A percentile compares a stretch with the other conserved stretches of the same genome.
phyloP scores from a whole-genome alignment of 2,888 invertebrate genomes.

The Drosophila mimetica region DNA sequence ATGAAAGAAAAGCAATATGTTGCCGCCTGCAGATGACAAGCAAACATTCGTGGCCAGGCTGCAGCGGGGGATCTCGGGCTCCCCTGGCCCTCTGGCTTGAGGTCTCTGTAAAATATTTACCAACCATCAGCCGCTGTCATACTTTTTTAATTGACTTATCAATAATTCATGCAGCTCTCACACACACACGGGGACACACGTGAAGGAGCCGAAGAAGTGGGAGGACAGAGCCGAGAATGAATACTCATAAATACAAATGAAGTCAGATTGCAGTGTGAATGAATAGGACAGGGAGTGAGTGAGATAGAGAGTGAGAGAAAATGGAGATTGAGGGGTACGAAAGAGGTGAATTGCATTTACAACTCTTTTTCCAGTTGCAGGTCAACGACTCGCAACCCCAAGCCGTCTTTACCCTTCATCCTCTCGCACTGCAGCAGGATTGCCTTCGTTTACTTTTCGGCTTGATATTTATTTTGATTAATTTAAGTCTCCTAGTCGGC shows the following conservation, averaged over 20 bases:
- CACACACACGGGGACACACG: conserved; percentile 25
- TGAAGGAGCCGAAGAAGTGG: conserved; percentile 3
- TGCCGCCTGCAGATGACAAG: conserved; percentile 43
- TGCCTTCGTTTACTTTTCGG: conserved; percentile 25
- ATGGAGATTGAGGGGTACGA: background rate
- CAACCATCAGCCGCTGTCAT: conserved; percentile 73
- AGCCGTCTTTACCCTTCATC: background rate
- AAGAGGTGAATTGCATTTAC: conserved; percentile 13
- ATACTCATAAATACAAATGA: conserved; percentile 69
- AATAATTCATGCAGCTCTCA: conserved; percentile 75
- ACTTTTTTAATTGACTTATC: conserved; percentile 83
- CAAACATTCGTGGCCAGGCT: conserved; percentile 27
- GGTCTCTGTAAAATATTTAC: conserved; percentile 76
- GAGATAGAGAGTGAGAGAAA: conserved; percentile 10
- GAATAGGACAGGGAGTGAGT: conserved; percentile 20
- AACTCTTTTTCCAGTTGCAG: conserved; percentile 20
- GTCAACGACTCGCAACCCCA: conserved; percentile 21
- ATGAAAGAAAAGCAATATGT: conserved; percentile 39
- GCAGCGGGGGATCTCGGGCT: background rate
- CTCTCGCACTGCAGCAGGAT: conserved; percentile 8
- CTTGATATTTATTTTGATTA: conserved; percentile 60
- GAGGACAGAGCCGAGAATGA: conserved; percentile 19
- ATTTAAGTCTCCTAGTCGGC: conserved; percentile 49
- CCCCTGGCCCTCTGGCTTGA: conserved; percentile 25
- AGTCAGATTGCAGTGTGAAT: conserved; percentile 46